Base-by-base conservation (phyloP, 2,888 invertebrate species). In the Sisyra terminalis region DNA sequence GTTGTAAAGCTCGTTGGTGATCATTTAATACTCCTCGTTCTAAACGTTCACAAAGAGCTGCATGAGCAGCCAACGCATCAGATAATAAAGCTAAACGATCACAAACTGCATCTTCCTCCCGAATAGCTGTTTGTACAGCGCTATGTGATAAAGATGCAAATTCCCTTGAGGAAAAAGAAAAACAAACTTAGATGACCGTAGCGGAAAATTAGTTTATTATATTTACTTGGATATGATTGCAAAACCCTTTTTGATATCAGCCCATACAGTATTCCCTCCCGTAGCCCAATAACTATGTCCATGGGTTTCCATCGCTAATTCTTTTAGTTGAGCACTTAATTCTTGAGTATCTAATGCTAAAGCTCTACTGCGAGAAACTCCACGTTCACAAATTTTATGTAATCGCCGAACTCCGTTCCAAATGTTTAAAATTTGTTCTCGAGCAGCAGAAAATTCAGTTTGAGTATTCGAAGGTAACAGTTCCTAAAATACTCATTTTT, bases 21-120 rank as follows among this genome's bases (percentile, higher is more conserved):
- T 75, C 75, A 13, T 70, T 67, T 13, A 70, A 69, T 2, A 74
- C 68, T 3, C 74, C 74, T 42, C 68, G 65, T 50, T 74, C 74
- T 45, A 75, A 65, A 45, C 75, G 61, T 50, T 75, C 75, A 50
- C 74, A 75, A 14, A 75, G 53, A 47, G 71, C 70, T 49, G 66
- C 61, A 49, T 73, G 71, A 1, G 70, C 69, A 6, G 66, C 58
- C 42, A 73, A 54, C 40, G 71, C 62, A 49, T 73, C 73, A 18
- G 71, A 53, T 1, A 73, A 59, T 5, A 70, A 56, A 42, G 66
- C 66, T 40, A 73, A 54, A 47, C 66, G 60, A 48, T 72, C 72
- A 49, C 70, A 69, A 6, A 73, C 64, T 45, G 66, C 65, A 37
- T 67, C 66, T 52, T 71, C 70, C 50, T 71, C 70, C 37, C 66